These are phyloP conservation scores for Synergus umbraculus DNA, from an alignment of 2,888 invertebrate genomes.

Conservation along the genomic window DNA sequence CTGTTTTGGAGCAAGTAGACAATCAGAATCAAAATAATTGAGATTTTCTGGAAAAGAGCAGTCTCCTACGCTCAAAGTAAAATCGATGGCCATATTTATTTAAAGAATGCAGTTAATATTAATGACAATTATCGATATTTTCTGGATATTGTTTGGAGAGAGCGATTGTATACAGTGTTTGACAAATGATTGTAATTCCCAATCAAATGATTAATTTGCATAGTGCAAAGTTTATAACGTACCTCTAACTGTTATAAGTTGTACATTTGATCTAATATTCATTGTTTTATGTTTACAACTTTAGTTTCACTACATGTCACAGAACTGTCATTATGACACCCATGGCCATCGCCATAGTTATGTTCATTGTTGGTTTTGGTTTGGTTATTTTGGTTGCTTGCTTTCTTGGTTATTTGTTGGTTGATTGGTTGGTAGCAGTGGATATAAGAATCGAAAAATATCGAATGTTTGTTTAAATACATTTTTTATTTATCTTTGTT, in stretches of 20 bases:
- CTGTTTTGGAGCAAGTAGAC: neutral
- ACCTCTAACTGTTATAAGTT: conserved; percentile 42
- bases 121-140: conserved; percentile 8
- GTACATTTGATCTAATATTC: conserved; percentile 59
- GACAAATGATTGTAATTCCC: neutral
- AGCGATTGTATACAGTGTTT: neutral
- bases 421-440: too few species aligned
- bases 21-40: neutral
- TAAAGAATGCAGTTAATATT: neutral
- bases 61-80: neutral
- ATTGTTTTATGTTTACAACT: conserved; percentile 59
- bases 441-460: too few species aligned
- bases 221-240: neutral
- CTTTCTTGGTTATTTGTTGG: too few species aligned
- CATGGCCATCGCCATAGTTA: neutral
- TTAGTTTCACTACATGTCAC: conserved; percentile 34
- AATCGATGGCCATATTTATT: neutral
- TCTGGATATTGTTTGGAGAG: conserved; percentile 29
- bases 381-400: too few species aligned
- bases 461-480: too few species aligned
- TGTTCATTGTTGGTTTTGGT: too few species aligned
- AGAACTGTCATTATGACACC: conserved; percentile 24
- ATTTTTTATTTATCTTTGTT: too few species aligned
- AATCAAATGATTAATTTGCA: conserved; percentile 41
- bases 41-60: neutral